Conservation (phyloP, 1,140 invertebrate species). For the Drosophila malerkotliana region DNA sequence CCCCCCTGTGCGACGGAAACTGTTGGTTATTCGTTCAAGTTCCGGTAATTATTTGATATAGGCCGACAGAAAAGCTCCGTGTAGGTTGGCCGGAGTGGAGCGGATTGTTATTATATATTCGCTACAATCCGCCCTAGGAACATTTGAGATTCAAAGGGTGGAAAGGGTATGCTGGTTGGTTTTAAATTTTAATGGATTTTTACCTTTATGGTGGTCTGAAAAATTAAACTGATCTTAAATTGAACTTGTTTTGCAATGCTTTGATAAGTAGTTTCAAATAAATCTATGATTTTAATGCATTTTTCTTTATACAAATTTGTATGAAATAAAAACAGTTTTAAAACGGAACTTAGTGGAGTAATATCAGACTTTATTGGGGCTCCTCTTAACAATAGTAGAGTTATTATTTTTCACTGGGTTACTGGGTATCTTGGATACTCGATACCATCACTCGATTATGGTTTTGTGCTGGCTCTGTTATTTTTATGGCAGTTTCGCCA, state of each 20-base stretch:
- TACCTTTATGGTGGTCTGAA: neutral
- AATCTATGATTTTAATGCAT: too few species aligned
- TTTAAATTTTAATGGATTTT: neutral
- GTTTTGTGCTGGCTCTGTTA: neutral
- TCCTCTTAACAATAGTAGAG: neutral
- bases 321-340: too few species aligned
- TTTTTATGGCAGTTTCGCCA: conserved; percentile 34
- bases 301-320: too few species aligned
- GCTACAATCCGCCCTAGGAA: conserved; percentile 15
- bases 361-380: too few species aligned
- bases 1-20: conserved; percentile 54
- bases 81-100: conserved; percentile 5
- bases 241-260: too few species aligned
- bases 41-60: conserved; percentile 82
- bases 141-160: neutral
- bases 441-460: neutral
- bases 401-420: neutral
- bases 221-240: neutral
- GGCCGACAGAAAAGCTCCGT: conserved; percentile 37
- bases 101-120: conserved; percentile 60
- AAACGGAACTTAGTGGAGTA: too few species aligned
- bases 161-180: neutral
- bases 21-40: conserved; percentile 77
- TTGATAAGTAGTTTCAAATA: too few species aligned
- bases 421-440: neutral